A percentile compares a stretch with the other conserved stretches of the same genome.
Evolutionary conservation across 2,113 vertebrate genomes (phyloP).

Genomic region (Sinocyclocheilus anshuiensis): DNA sequence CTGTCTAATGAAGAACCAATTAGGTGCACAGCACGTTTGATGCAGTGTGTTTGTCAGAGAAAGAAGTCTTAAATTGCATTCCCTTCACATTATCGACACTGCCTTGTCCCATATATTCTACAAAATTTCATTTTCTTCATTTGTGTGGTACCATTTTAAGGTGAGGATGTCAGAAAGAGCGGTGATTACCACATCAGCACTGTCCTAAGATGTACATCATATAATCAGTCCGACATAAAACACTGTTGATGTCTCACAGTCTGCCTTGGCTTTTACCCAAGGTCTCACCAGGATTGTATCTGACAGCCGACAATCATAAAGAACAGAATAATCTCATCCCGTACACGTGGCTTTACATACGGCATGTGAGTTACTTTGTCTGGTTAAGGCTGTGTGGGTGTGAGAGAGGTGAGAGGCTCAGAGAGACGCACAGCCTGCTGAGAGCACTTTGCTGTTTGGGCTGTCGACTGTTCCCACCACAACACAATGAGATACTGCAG

Average conservation of each 20-base stretch:
- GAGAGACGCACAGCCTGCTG: background rate
- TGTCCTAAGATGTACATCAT: background rate
- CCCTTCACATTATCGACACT: background rate
- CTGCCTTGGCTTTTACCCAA: background rate
- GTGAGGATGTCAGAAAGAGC: background rate
- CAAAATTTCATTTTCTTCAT: background rate
- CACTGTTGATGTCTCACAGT: background rate
- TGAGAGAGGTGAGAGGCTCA: slow-evolving; percentile 7
- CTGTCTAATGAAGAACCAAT: background rate
- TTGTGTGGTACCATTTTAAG: background rate
- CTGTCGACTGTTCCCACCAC: slow-evolving; percentile 7
- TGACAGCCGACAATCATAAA: background rate
- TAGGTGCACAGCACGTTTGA: background rate
- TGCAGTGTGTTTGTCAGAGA: background rate
- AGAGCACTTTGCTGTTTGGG: slow-evolving; percentile 22
- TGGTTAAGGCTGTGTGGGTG: slow-evolving; percentile 10
- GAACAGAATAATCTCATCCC: background rate
- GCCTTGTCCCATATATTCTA: background rate
- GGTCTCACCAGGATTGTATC: background rate
- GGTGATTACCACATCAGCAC: background rate
- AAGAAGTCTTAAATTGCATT: background rate
- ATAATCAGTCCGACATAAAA: background rate
- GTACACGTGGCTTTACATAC: background rate
- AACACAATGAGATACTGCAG: slow-evolving; percentile 26
- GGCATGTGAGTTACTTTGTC: background rate